Conservation (phyloP, 2,113 vertebrate genomes). For the Reinhardtius hippoglossoides region DNA sequence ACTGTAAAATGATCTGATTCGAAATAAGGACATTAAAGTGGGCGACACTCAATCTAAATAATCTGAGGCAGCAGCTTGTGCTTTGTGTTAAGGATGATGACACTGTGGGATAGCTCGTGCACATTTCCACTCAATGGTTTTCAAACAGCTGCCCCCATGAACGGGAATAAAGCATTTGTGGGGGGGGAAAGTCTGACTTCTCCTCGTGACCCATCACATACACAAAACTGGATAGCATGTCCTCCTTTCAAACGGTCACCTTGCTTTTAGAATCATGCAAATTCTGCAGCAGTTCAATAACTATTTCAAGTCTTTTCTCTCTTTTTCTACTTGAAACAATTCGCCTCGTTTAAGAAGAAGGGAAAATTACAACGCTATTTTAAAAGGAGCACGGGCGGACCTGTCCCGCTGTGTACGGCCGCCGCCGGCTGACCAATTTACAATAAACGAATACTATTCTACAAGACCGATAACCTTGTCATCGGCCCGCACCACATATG, state of each 20-base stretch:
- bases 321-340: not conserved
- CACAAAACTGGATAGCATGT: not conserved
- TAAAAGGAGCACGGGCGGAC: no score
- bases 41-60: not conserved
- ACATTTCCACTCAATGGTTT: not conserved
- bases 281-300: not conserved
- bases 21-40: not conserved
- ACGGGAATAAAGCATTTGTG: not conserved
- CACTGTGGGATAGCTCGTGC: not conserved
- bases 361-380: no score
- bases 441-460: no score
- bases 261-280: not conserved
- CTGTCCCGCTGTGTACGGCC: no score
- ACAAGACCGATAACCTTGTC: no score
- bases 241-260: not conserved
- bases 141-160: not conserved
- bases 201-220: not conserved
- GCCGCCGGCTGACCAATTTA: no score
- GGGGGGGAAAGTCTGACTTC: no score
- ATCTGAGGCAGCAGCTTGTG: not conserved
- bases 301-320: not conserved
- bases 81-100: conserved; percentile 12
- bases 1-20: not conserved
- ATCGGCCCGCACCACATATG: no score
- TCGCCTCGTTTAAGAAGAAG: no score